Evolutionary conservation across 2,113 vertebrate species (phyloP), one percentile per base, ranked within the genome.

Genomic region (Corydoras maculifer): DNA sequence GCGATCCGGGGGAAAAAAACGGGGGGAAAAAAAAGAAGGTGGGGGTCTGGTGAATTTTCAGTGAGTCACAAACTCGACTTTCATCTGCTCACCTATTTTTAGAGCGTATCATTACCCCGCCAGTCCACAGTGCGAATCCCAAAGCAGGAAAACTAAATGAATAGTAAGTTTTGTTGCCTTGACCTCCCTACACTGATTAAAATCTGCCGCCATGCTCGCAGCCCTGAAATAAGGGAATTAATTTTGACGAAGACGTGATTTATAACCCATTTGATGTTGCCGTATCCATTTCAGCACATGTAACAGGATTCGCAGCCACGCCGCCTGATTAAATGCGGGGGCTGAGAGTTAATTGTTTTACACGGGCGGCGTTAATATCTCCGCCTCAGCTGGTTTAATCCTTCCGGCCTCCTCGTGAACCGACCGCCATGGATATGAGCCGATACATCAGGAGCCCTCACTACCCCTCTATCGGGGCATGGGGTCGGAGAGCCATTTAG

Each of bases 41-140:
- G 35, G 68, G 71, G 74, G 68, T 83, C 62, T 65, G 66, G 82
- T 76, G 57, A 83, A 81, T 79, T 70, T 64, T 76, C 76, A 73
- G 63, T 65, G 80, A 78, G 72, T 80, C 73, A 49, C 68, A 77
- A 73, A 79, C 76, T 77, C 74, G 62, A 75, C 68, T 71, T 59
- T 58, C 55, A 35, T 85, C 69, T 70, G 54, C 43, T 49, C 15
- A 58, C 57, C 70, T 62, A 71, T 68, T 68, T 82, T 75, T 71
- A 70, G 62, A 79, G 70, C 63, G 15, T 69, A 67, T 80, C 18
- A 75, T 66, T 79, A 76, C 57, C 32, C 5, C 14, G 66, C 65
- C n/a, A 68, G 15, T 65, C 70, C 64, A 71, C 64, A 35, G 59
- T 55, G 63, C 14, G 43, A 15, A 11, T 68, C 32, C 31, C 13